These are phyloP conservation scores for Oxystoma pomonae DNA, from an alignment of 2,888 invertebrate species.

Conservation along the genomic window DNA sequence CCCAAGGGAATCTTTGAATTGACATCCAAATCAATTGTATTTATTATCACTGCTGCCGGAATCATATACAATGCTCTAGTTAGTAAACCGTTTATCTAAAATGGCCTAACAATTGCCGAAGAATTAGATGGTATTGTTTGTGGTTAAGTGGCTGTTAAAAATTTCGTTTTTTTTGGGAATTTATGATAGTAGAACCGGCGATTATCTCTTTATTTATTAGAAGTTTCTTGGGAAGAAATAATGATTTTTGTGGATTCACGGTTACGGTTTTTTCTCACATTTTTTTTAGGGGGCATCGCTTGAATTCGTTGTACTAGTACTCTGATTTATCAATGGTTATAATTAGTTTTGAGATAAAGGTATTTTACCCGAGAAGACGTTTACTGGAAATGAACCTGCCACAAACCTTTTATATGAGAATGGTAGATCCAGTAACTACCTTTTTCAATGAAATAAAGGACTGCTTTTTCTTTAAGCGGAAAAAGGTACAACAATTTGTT, in stretches of 20 bases:
- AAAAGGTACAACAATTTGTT: too few relatives aligned
- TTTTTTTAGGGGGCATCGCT: neutral
- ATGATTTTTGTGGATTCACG: neutral
- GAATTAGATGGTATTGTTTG: neutral
- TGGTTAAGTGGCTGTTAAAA: neutral
- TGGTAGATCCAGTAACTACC: too few relatives aligned
- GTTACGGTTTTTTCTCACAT: neutral
- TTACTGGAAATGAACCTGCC: too few relatives aligned
- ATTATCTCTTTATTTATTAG: neutral
- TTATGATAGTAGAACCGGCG: neutral
- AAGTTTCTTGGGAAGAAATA: neutral
- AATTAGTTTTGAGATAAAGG: too few relatives aligned
- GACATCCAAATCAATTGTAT: neutral
- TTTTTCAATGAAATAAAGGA: too few relatives aligned
- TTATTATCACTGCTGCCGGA: neutral
- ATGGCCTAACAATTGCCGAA: neutral
- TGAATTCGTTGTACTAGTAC: too few relatives aligned
- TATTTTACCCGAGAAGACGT: too few relatives aligned
- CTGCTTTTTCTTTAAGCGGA: too few relatives aligned
- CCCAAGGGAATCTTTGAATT: neutral
- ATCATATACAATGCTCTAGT: slow-evolving; percentile 33
- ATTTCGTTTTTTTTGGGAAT: neutral
- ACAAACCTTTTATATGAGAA: too few relatives aligned
- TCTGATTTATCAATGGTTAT: too few relatives aligned
- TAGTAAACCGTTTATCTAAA: slow-evolving; percentile 36